These are phyloP conservation scores for Apteryx mantelli DNA, from an alignment of 2,113 vertebrate genomes.

Conservation along the genomic window DNA sequence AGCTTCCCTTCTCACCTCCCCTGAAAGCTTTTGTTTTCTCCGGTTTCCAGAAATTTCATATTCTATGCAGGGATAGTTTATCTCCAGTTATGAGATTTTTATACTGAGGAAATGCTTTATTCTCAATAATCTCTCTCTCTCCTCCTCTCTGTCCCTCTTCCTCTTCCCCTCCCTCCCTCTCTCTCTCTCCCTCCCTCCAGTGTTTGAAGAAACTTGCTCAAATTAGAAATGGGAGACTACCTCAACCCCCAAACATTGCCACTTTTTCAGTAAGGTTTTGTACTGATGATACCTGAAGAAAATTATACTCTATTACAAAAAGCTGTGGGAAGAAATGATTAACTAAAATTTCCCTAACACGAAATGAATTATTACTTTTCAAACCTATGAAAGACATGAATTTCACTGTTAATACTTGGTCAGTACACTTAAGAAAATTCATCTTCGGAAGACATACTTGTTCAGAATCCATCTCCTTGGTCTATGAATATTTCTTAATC, in stretches of 20 bases:
- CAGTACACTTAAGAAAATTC: background rate
- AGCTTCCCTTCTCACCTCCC: background rate
- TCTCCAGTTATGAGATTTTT: background rate
- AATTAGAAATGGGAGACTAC: background rate
- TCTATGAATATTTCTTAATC: background rate
- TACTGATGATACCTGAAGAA: background rate
- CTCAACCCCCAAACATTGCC: background rate
- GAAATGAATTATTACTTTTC: background rate
- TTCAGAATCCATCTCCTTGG: background rate
- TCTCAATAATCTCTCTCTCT: background rate
- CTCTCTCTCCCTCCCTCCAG: background rate
- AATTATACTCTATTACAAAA: background rate
- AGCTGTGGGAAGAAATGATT: background rate
- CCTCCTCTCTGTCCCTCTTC: too few species aligned
- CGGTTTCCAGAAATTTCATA: background rate
- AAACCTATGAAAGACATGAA: background rate
- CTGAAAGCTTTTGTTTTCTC: background rate
- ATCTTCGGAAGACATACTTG: background rate
- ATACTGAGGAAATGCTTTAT: conserved; percentile 10
- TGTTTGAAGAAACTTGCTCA: background rate
- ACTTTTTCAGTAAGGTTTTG: background rate
- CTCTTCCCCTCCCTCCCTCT: background rate
- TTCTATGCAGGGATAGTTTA: background rate
- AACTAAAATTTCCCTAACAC: background rate
- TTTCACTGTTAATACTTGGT: background rate